phyloP scores from a whole-genome alignment of 2,797 vertebrate species.

The Setipinna tenuifilis region DNA sequence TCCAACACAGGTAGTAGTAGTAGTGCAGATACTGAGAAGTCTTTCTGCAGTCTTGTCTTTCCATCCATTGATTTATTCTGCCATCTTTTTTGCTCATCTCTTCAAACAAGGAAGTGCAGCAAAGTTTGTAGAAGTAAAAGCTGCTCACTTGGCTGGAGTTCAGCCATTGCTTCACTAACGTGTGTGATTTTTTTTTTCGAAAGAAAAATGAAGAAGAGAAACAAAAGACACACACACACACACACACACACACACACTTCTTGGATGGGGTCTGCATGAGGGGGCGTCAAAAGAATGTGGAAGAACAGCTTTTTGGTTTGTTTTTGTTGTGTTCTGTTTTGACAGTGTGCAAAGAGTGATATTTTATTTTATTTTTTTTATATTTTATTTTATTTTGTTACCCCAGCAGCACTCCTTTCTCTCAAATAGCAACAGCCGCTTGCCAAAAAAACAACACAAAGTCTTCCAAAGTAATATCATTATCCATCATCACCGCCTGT shows the following conservation, averaged over 20 bases:
- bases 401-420: background rate
- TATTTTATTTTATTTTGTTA: background rate
- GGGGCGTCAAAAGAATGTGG: background rate
- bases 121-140: background rate
- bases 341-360: background rate
- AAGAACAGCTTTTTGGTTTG: background rate
- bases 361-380: background rate
- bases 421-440: background rate
- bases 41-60: background rate
- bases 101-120: background rate
- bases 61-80: background rate
- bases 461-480: constrained; percentile 6
- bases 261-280: background rate
- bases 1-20: background rate
- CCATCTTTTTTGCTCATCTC: background rate
- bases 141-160: background rate
- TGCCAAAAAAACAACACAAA: constrained; percentile 19
- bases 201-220: background rate
- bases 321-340: background rate
- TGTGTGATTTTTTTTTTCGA: background rate
- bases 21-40: background rate
- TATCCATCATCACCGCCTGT: background rate
- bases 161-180: background rate
- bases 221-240: background rate
- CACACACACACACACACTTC: background rate